Conservation (phyloP, 2,113 vertebrate genomes). For the Chelonoidis abingdonii region DNA sequence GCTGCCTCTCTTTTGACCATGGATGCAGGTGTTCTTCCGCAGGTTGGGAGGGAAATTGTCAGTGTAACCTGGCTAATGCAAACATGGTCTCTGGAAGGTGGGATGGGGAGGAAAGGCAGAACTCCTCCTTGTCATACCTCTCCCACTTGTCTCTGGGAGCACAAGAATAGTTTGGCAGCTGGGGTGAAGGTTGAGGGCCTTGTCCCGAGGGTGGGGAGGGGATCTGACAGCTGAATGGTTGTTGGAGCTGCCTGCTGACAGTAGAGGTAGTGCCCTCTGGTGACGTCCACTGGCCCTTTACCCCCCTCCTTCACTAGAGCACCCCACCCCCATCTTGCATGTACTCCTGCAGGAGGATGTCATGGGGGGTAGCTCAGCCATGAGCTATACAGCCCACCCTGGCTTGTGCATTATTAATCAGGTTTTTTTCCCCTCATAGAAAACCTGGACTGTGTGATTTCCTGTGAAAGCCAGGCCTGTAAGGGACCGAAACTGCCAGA, state of each 20-base stretch:
- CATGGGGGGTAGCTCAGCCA: too few species aligned
- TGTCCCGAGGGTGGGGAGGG: background rate
- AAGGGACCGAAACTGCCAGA: background rate
- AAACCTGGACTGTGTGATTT: background rate
- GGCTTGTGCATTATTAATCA: background rate
- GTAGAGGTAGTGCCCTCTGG: background rate
- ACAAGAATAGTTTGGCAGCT: background rate
- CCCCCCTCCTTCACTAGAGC: background rate
- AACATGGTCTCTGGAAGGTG: background rate
- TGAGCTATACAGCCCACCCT: fast-evolving
- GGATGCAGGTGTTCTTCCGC: background rate
- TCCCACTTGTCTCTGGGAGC: background rate
- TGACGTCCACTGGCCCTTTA: background rate
- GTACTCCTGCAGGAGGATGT: background rate
- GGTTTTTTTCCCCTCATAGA: conserved; percentile 28
- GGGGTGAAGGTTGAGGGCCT: background rate
- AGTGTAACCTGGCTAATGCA: background rate
- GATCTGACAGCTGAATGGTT: background rate
- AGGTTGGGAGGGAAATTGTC: background rate
- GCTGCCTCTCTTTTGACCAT: background rate
- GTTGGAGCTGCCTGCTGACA: background rate
- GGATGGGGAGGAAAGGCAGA: background rate
- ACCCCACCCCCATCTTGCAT: background rate
- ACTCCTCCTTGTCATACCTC: background rate
- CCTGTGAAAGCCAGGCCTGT: background rate